Base-by-base conservation (phyloP, 2,888 invertebrate genomes). In the Exocentrus adspersus region DNA sequence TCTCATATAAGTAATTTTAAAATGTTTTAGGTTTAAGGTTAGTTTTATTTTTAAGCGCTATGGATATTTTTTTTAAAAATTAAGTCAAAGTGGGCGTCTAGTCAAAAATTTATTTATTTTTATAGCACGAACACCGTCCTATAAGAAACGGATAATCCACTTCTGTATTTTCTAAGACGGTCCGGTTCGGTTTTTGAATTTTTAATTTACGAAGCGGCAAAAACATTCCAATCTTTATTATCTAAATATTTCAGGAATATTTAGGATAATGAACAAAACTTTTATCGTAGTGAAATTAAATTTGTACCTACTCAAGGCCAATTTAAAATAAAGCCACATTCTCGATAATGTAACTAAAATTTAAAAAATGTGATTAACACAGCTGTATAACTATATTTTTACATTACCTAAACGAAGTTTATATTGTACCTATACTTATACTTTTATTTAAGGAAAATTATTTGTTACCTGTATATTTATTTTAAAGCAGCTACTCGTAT, bases 21-120 rank as follows among this genome's bases (percentile, higher is more conserved):
- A n/a, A n/a, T n/a, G n/a, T n/a, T n/a, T n/a, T n/a, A n/a, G n/a
- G n/a, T n/a, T n/a, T n/a, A n/a, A n/a, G n/a, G n/a, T n/a, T n/a
- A n/a, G n/a, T n/a, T n/a, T n/a, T n/a, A n/a, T n/a, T n/a, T n/a
- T n/a, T n/a, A n/a, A n/a, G n/a, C n/a, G n/a, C n/a, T n/a, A n/a
- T n/a, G n/a, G n/a, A n/a, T n/a, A n/a, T n/a, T n/a, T n/a, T n/a
- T n/a, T n/a, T n/a, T n/a, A n/a, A n/a, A n/a, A n/a, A 12, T 24
- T 54, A 65, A 65, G 62, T 70, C 64, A 68, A 63, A 58, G 71
- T 72, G 68, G 68, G 48, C 20, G 54, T 68, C 72, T 72, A 72
- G 72, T 72, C 72, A 67, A 62, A 60, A 61, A 60, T 65, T 30
- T n/a, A 32, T 54, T 32, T 37, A 37, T 30, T 10, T 48, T 28